phyloP scores from a whole-genome alignment of 2,888 invertebrate species.

The Sipha maydis region DNA sequence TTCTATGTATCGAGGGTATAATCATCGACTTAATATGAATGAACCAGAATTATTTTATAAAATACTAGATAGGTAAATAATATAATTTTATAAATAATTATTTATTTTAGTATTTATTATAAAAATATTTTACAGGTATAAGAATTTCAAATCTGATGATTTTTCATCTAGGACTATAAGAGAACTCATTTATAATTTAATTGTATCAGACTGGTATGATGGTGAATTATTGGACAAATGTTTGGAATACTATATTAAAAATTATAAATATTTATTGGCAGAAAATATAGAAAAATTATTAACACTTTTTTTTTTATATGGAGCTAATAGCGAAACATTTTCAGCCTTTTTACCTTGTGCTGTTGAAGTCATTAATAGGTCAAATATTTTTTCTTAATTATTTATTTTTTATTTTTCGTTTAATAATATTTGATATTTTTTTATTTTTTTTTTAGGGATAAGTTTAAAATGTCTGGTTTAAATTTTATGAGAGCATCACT shows the following conservation, averaged over 20 bases:
- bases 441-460: constrained; percentile 69
- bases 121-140: constrained; percentile 53
- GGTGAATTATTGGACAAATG: constrained; percentile 35
- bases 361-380: constrained; percentile 54
- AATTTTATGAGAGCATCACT: constrained; percentile 71
- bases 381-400: neutral
- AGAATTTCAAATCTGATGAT: constrained; percentile 3
- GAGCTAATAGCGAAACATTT: constrained; percentile 38
- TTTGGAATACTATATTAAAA: constrained; percentile 46
- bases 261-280: constrained; percentile 52
- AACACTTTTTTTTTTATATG: constrained; percentile 52
- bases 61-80: constrained; percentile 52
- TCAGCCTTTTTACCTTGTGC: constrained; percentile 50
- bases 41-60: constrained; percentile 54
- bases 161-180: constrained; percentile 50
- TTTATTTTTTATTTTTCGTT: neutral
- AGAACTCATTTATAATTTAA: constrained; percentile 46
- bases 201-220: constrained; percentile 46
- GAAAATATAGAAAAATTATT: constrained; percentile 47
- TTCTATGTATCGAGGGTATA: constrained; percentile 34
- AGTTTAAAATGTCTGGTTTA: constrained; percentile 71
- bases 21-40: constrained; percentile 40
- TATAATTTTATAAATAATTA: neutral
- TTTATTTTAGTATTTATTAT: neutral
- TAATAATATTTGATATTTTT: neutral